Evolutionary conservation across 2,888 invertebrate genomes (phyloP).

Genomic region (Eulithis prunata): DNA sequence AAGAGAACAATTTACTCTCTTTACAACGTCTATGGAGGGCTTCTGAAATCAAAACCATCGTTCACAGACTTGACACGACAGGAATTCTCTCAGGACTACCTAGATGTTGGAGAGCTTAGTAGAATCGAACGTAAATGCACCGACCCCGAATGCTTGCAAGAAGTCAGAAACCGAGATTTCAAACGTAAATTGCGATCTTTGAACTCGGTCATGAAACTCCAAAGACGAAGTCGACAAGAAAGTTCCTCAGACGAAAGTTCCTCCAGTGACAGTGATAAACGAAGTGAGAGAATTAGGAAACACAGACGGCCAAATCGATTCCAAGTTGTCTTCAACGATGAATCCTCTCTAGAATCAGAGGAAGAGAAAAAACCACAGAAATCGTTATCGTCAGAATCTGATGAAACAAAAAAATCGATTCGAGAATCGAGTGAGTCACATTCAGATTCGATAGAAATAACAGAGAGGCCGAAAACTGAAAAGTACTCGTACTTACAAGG

Average conservation of each 20-base stretch:
- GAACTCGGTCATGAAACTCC: background rate
- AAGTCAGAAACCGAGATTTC: background rate
- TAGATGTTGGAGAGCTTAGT: conserved; percentile 39
- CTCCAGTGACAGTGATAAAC: conserved; percentile 3
- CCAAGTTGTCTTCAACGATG: conserved; percentile 14
- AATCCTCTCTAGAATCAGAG: conserved; percentile 9
- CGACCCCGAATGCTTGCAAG: conserved; percentile 26
- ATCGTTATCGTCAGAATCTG: conserved; percentile 3
- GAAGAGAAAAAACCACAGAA: conserved; percentile 3
- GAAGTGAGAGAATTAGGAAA: conserved; percentile 1
- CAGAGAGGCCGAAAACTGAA: conserved; percentile 21
- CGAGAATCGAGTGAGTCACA: background rate
- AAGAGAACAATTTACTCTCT: conserved; percentile 17
- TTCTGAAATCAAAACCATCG: conserved; percentile 1
- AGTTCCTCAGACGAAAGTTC: background rate
- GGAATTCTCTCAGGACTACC: conserved; percentile 41
- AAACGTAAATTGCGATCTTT: background rate
- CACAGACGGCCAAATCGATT: conserved; percentile 14
- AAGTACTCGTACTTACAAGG: conserved; percentile 39
- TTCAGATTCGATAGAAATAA: conserved; percentile 11
- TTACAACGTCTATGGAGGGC: conserved; percentile 9
- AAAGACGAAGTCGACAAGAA: background rate
- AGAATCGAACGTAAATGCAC: background rate
- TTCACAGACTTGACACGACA: conserved; percentile 12
- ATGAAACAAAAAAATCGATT: background rate